Base-by-base conservation (phyloP, 2,888 invertebrate genomes). In the Cremastinae sp. region DNA sequence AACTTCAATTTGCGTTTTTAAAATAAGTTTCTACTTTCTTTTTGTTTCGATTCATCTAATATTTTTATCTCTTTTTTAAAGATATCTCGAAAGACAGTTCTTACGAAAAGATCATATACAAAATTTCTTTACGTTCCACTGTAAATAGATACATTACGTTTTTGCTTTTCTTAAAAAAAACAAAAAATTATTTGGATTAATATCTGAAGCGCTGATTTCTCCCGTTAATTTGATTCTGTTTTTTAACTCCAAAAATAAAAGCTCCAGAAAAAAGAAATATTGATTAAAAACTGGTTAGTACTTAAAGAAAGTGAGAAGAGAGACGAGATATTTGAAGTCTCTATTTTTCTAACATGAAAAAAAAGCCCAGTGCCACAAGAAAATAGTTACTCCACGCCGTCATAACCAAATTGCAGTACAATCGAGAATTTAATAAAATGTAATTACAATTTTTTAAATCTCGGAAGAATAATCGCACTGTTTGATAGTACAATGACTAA, bases 331-430 rank as follows among this genome's bases (percentile, higher is more conserved):
- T 71, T 54, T 34, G 22, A 28, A 43, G n/a, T 43, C n/a, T 43
- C 14, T 43, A 9, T n/a, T 1, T 5, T 28, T 28, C 28, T 28
- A 2, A n/a, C 20, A n/a, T 1, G 38, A 41, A 18, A 12, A 54
- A 61, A 75, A 74, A 81, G 82, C 78, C 80, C 81, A 84, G 81
- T 84, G 86, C 84, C 84, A 83, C 74, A 79, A 65, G 74, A 78
- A 81, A 81, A 76, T 84, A 86, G 84, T 85, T 86, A 83, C 81
- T 82, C 80, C 74, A 81, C 80, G 85, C 80, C 81, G 81, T 84
- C 83, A 84, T 84, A 85, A 87, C 87, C 87, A 87, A 88, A 88
- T 87, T 84, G 79, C 88, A 87, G 87, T 87, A 88, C 88, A 88
- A 86, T 80, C 75, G 84, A 85, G 81, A 56, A 75, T 70, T 71